Evolutionary conservation across 2,888 invertebrate genomes (phyloP).

Genomic region (Cerastis leucographa): DNA sequence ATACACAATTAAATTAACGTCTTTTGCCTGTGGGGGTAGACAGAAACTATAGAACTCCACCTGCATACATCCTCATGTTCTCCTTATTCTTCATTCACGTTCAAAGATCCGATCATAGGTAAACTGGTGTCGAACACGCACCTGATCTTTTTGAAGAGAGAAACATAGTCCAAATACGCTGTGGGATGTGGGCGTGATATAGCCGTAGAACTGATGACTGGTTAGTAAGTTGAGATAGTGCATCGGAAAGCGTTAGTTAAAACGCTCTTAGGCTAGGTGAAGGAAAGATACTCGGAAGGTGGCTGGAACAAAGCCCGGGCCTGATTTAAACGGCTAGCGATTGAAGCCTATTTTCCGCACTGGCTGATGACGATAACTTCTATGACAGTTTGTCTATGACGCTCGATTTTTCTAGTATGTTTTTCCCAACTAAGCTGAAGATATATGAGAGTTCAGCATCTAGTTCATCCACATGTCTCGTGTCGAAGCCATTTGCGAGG

Average conservation of each 20-base stretch:
- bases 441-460: neutral
- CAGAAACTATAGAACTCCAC: neutral
- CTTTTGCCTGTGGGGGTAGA: neutral
- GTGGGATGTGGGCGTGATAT: neutral
- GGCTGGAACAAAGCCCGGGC: neutral
- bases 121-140: neutral
- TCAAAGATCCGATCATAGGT: neutral
- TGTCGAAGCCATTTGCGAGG: constrained; percentile 16
- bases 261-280: neutral
- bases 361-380: neutral
- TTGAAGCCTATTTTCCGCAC: neutral
- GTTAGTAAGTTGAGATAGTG: neutral
- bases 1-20: rapidly evolving
- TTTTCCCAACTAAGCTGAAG: neutral
- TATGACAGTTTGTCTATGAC: neutral
- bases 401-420: neutral
- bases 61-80: neutral
- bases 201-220: neutral
- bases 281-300: neutral
- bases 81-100: neutral
- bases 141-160: neutral
- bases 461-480: neutral
- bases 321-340: neutral
- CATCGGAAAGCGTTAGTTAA: neutral
- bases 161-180: neutral